phyloP scores from a whole-genome alignment of 2,888 invertebrate genomes.

The Leptothorax acervorum region DNA sequence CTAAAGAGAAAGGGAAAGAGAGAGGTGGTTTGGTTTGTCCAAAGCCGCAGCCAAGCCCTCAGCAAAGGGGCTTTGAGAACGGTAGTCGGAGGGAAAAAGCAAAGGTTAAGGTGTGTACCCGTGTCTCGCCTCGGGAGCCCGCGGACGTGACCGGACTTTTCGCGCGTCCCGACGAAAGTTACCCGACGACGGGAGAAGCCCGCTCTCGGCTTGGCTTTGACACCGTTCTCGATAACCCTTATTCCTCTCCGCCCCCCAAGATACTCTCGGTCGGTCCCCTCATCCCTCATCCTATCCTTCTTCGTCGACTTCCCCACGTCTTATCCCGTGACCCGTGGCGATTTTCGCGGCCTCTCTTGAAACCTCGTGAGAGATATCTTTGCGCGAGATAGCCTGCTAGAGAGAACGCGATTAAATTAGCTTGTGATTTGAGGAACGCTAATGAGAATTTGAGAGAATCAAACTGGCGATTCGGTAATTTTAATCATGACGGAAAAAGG shows the following conservation, averaged over 20 bases:
- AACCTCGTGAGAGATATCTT: neutral
- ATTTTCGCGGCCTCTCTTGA: conserved; percentile 18
- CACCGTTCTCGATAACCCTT: conserved; percentile 74
- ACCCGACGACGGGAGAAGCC: conserved; percentile 76
- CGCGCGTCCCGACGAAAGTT: conserved; percentile 76
- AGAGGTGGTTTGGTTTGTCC: conserved; percentile 36
- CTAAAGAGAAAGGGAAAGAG: conserved; percentile 56
- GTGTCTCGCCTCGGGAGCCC: conserved; percentile 77
- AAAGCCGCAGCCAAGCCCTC: conserved; percentile 32
- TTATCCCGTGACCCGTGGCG: neutral
- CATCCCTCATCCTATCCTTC: neutral
- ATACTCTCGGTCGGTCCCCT: conserved; percentile 49
- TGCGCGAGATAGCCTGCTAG: neutral
- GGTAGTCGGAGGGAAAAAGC: conserved; percentile 65
- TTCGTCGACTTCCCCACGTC: conserved; percentile 7
- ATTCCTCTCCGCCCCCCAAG: conserved; percentile 56
- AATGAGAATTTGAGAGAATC: neutral
- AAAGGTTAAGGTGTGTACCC: conserved; percentile 81
- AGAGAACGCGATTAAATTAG: conserved; percentile 17
- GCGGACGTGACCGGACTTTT: conserved; percentile 82
- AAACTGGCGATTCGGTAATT: neutral
- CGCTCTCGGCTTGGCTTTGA: conserved; percentile 78
- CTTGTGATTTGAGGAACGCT: neutral
- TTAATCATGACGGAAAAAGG: neutral
- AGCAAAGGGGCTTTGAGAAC: conserved; percentile 46